These are phyloP conservation scores for Ametastegia equiseti DNA, from an alignment of 2,888 invertebrate genomes.

Conservation along the genomic window DNA sequence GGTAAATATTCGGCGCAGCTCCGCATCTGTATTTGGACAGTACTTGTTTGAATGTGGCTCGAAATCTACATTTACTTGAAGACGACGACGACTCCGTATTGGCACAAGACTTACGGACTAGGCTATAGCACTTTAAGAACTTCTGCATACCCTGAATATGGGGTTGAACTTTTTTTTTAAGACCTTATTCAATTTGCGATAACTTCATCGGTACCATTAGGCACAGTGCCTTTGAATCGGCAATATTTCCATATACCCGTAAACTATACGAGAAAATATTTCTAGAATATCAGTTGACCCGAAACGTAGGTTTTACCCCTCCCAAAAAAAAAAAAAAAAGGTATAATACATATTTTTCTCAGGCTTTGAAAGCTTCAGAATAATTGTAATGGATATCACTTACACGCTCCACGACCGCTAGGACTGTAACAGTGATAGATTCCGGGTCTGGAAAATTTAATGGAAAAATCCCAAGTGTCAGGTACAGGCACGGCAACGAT, in stretches of 20 bases:
- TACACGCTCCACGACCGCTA: conserved; percentile 54
- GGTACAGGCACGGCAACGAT: conserved; percentile 72
- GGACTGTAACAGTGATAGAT: conserved; percentile 70
- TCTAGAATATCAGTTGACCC: neutral
- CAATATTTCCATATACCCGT: neutral
- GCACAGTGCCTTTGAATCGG: neutral
- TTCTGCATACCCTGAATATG: conserved; percentile 65
- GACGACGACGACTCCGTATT: conserved; percentile 64
- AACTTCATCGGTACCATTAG: conserved; percentile 23
- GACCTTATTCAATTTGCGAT: conserved; percentile 34
- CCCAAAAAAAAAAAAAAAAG: neutral
- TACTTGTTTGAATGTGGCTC: conserved; percentile 72
- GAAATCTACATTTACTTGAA: conserved; percentile 75
- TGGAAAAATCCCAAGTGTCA: conserved; percentile 75
- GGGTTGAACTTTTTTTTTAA: conserved; percentile 56
- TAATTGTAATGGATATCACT: conserved; percentile 70
- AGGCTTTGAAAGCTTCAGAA: conserved; percentile 49
- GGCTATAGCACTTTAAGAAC: conserved; percentile 68
- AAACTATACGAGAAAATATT: too few species aligned
- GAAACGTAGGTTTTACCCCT: neutral
- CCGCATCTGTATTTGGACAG: conserved; percentile 75
- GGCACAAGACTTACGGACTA: conserved; percentile 63
- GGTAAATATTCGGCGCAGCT: conserved; percentile 68
- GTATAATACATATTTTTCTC: conserved; percentile 37
- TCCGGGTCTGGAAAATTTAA: conserved; percentile 73